Percentiles rank a stretch among this genome's conserved stretches.
Evolutionary conservation across 2,888 invertebrate species (phyloP).

Genomic region (Pharmacophagus antenor): DNA sequence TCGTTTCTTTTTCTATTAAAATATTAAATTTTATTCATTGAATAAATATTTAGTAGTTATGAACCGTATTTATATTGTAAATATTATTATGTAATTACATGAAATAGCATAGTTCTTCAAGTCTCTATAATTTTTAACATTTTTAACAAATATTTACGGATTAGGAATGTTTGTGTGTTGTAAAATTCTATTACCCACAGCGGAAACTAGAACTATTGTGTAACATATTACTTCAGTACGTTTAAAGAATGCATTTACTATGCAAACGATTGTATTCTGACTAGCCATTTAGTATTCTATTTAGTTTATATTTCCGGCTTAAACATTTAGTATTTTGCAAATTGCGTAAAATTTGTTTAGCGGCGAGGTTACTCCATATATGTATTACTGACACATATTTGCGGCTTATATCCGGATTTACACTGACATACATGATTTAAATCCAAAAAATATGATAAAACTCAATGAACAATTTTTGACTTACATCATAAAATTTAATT

Average conservation of each 20-base stretch:
- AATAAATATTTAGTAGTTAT: background rate
- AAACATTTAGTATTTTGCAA: too few species aligned
- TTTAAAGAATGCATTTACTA: background rate
- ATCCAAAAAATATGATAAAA: too few species aligned
- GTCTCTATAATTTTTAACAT: background rate
- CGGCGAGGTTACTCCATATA: too few species aligned
- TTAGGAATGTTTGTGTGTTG: background rate
- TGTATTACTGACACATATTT: too few species aligned
- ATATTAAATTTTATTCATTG: background rate
- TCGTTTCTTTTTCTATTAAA: too few species aligned
- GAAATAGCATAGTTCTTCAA: background rate
- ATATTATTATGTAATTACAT: background rate
- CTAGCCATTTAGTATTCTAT: background rate
- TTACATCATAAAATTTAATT: too few species aligned
- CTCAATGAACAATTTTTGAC: too few species aligned
- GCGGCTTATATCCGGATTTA: too few species aligned
- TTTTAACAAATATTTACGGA: background rate
- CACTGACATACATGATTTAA: too few species aligned
- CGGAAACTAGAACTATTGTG: background rate
- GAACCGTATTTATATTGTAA: background rate
- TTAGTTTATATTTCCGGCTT: background rate
- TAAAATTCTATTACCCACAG: conserved; percentile 17
- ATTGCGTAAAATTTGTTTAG: too few species aligned
- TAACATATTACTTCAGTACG: background rate
- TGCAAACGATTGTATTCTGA: background rate